Base-by-base conservation (phyloP, 2,888 invertebrate species). In the Apamea anceps region DNA sequence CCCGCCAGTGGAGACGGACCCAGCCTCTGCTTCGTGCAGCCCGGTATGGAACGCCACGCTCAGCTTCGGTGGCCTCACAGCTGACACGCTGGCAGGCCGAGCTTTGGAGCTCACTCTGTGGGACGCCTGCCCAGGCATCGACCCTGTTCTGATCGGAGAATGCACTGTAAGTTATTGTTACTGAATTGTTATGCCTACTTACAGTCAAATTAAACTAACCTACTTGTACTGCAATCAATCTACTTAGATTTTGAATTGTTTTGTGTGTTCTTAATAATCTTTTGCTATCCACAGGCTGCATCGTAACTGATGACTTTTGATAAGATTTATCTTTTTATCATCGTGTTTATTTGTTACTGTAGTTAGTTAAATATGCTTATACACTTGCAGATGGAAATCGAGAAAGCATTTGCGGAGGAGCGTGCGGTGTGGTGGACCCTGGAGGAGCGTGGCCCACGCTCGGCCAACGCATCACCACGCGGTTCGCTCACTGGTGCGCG, bases 1-100 rank as follows among this genome's bases (percentile, higher is more conserved):
- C 87, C 98, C 98, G 79, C 98, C 98, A 10, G 97, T 98, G 84
- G 98, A 98, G 94, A 99, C 99, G 2, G 98, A 98, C 93, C 98
- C 99, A 28, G 98, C 99, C 2, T 98, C 98, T 78, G 98, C 98
- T 25, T 98, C 98, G 0, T 98, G 98, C 93, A 98, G 98, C 93
- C 99, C 99, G 2, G 98, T 99, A 77, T 99, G 99, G 99, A 99
- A 99, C 94, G 99, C 99, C 32, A 99, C 99, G 37, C 97, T 99
- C 54, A 98, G 98, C 79, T 99, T 99, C 93, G 97, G 98, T 3
- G 98, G 98, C 60, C 98, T 99, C 28, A 98, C 98, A 60, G 98
- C 98, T 0, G 98, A 99, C 86, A 97, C 98, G 90, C 96, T 99
- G 70, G 98, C 98, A 95, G 98, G 98, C 80, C 98, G 98, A 79